These are phyloP conservation scores for Pegoplata infirma DNA, from an alignment of 2,888 invertebrate species.

Conservation along the genomic window DNA sequence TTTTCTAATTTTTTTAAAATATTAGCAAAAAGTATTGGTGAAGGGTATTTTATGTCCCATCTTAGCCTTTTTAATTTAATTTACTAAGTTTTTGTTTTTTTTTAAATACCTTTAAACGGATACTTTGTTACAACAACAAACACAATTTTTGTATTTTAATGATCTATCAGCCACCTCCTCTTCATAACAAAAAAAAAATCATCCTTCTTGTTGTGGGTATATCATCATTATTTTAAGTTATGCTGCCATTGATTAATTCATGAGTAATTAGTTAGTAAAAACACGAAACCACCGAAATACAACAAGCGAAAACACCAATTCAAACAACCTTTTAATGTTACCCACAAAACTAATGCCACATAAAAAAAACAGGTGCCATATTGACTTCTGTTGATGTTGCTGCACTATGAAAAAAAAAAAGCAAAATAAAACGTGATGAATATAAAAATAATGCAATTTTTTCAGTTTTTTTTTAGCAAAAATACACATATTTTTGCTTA, in stretches of 20 bases:
- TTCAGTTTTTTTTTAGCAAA: constrained; percentile 9
- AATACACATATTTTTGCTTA: constrained; percentile 30
- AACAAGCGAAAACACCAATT: neutral
- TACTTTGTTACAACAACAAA: no score
- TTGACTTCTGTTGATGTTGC: constrained; percentile 35
- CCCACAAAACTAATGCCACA: constrained; percentile 37
- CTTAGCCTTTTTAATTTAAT: no score
- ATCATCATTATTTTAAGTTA: constrained; percentile 39
- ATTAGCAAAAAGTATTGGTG: no score
- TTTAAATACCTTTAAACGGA: no score
- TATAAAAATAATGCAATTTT: constrained; percentile 53
- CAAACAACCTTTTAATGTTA: neutral
- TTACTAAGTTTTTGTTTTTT: no score
- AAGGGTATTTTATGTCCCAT: no score
- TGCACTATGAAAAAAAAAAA: neutral
- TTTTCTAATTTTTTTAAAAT: no score
- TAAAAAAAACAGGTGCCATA: constrained; percentile 47
- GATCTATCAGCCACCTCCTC: no score
- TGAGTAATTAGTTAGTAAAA: constrained; percentile 51
- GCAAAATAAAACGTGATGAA: constrained; percentile 54
- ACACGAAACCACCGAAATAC: constrained; percentile 28
- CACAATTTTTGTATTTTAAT: neutral
- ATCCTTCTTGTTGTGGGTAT: neutral
- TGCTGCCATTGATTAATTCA: constrained; percentile 58
- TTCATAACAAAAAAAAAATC: no score